These are phyloP conservation scores for Petrocephalus microphthalmus DNA, from an alignment of 2,113 vertebrate species.

Conservation along the genomic window DNA sequence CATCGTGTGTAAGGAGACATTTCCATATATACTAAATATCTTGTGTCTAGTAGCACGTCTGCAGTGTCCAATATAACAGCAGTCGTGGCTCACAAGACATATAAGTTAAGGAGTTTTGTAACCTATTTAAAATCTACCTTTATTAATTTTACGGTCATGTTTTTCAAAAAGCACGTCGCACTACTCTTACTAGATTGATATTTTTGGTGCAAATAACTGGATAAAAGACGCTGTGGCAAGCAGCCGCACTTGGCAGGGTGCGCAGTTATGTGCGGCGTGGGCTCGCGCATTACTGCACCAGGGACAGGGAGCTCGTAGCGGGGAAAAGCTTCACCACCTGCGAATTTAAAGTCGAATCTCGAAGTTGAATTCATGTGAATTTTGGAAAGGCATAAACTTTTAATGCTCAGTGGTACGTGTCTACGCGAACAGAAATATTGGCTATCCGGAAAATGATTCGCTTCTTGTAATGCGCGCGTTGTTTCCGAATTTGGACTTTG, in stretches of 20 bases:
- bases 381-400: neutral
- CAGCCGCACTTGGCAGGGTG: too few species aligned
- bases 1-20: neutral
- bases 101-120: neutral
- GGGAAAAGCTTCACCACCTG: neutral
- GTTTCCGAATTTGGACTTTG: neutral
- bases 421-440: neutral
- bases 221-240: neutral
- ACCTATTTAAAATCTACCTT: neutral
- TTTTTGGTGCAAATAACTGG: neutral
- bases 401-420: neutral
- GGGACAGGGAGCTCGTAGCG: too few species aligned
- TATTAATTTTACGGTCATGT: neutral
- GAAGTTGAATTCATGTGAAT: neutral
- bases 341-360: neutral
- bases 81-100: neutral
- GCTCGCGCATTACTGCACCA: too few species aligned
- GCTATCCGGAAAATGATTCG: neutral
- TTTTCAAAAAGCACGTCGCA: neutral
- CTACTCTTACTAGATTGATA: neutral
- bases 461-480: neutral
- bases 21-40: neutral
- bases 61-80: neutral
- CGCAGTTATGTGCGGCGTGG: too few species aligned
- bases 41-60: neutral